Conservation (phyloP, 2,113 vertebrate species). For the Mesocricetus auratus region DNA sequence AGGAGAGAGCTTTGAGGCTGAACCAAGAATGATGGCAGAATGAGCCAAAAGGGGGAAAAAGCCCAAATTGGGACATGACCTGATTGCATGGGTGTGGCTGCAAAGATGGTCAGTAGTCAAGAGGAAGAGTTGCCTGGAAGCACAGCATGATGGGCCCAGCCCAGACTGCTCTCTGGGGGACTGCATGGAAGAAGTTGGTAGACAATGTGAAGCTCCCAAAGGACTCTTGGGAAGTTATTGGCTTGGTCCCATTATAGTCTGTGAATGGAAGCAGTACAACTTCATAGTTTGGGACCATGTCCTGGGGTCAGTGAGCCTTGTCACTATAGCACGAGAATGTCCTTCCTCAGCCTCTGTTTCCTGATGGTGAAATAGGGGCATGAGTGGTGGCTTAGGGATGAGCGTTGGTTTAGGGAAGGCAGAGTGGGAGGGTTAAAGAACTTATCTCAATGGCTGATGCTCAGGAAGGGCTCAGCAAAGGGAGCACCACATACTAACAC, state of each 20-base stretch:
- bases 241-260: not conserved
- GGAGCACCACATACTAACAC: not conserved
- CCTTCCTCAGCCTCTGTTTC: not conserved
- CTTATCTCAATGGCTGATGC: not conserved
- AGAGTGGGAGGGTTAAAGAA: not conserved
- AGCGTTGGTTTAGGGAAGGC: not conserved
- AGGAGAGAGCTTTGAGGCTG: not conserved
- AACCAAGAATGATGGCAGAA: not conserved
- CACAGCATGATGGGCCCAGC: accelerated
- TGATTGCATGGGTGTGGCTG: not conserved
- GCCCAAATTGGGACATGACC: not conserved
- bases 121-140: accelerated
- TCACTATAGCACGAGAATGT: accelerated
- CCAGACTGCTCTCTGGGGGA: not conserved
- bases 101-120: not conserved
- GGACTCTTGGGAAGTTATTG: not conserved
- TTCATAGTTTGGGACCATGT: not conserved
- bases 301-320: not conserved
- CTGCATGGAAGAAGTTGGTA: not conserved
- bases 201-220: not conserved
- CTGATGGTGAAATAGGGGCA: not conserved
- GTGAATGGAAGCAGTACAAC: not conserved
- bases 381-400: not conserved
- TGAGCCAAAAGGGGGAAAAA: not conserved
- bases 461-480: not conserved